Conservation (phyloP, 2,888 invertebrate genomes). For the Sinodicranocentrus sp. region DNA sequence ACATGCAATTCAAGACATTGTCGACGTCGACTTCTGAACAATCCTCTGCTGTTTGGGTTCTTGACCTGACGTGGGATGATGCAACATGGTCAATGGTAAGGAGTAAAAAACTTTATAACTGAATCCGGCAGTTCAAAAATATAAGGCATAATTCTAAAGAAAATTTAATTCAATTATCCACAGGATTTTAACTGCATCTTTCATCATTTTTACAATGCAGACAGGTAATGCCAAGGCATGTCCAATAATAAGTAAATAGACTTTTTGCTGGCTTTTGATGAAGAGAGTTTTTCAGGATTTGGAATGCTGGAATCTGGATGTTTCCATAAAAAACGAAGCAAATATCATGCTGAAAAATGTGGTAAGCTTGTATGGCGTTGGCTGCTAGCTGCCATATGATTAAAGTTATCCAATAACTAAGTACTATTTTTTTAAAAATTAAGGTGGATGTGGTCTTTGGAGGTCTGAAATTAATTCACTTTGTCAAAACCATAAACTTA, state of each 20-base stretch:
- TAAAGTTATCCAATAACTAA: too few relatives aligned
- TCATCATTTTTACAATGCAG: constrained; percentile 79
- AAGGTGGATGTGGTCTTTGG: constrained; percentile 80
- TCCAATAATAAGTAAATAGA: too few relatives aligned
- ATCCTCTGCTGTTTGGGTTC: constrained; percentile 66
- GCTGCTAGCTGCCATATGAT: too few relatives aligned
- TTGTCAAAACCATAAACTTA: too few relatives aligned
- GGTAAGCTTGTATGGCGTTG: constrained; percentile 66
- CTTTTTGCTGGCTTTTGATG: too few relatives aligned
- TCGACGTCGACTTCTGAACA: constrained; percentile 21
- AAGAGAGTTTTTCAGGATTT: too few relatives aligned
- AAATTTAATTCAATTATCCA: neutral
- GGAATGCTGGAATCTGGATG: constrained; percentile 79
- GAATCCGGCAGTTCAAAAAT: too few relatives aligned
- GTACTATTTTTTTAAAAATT: too few relatives aligned
- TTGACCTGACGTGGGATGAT: constrained; percentile 74
- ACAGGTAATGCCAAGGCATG: constrained; percentile 77
- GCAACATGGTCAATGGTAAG: constrained; percentile 68
- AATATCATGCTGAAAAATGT: constrained; percentile 80
- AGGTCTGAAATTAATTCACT: too few relatives aligned
- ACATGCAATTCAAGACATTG: too few relatives aligned
- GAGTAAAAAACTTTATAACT: too few relatives aligned
- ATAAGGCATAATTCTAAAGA: too few relatives aligned
- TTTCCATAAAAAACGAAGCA: constrained; percentile 79
- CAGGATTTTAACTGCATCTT: constrained; percentile 77